Conservation (phyloP, 30 jellyfish, hydroid and myxozoan species). For the Morbakka virulenta region DNA sequence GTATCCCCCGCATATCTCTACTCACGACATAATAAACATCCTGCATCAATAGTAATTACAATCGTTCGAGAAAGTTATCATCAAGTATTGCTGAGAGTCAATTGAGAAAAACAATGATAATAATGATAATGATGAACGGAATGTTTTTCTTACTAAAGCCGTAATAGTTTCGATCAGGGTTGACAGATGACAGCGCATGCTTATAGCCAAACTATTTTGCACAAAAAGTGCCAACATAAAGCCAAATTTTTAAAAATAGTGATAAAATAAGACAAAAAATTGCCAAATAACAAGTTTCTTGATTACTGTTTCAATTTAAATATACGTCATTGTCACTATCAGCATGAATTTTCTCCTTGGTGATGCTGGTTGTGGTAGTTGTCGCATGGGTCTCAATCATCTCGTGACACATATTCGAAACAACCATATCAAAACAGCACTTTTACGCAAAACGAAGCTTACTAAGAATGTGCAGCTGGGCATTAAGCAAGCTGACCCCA, state of each 20-base stretch:
- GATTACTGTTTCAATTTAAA: neutral
- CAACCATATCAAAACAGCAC: constrained; percentile 41
- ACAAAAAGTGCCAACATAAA: constrained; percentile 32
- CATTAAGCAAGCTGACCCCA: constrained; percentile 29
- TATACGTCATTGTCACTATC: neutral
- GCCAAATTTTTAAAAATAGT: neutral
- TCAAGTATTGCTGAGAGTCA: too few relatives aligned
- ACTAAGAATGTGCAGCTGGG: constrained; percentile 36
- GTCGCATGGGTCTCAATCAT: neutral
- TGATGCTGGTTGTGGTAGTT: neutral
- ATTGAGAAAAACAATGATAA: too few relatives aligned
- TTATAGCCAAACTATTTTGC: constrained; percentile 19
- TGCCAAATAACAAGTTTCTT: neutral
- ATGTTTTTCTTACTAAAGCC: too few relatives aligned
- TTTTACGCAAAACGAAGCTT: constrained; percentile 12
- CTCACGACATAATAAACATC: too few relatives aligned
- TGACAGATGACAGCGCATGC: constrained; percentile 29
- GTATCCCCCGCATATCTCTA: too few relatives aligned
- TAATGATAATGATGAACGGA: too few relatives aligned
- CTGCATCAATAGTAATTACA: too few relatives aligned
- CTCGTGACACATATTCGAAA: constrained; percentile 18
- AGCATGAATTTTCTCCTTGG: neutral
- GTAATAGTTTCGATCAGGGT: constrained; percentile 25
- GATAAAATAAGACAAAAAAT: neutral
- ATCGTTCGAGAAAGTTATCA: too few relatives aligned